Base-by-base conservation (phyloP, 2,888 invertebrate species). In the Euspilapteryx auroguttella region DNA sequence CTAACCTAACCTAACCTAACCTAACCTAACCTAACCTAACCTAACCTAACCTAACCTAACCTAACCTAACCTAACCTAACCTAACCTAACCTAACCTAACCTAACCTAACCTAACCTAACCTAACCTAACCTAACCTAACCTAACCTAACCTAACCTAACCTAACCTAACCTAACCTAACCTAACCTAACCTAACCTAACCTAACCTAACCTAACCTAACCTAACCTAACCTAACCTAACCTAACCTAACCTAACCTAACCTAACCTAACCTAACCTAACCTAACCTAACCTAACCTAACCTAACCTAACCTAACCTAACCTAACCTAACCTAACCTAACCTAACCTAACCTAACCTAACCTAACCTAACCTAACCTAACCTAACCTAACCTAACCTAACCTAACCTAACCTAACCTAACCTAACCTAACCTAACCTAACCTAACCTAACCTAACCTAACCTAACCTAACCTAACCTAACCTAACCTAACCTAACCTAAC, bases 211-310 rank as follows among this genome's bases (percentile, higher is more conserved):
- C 35, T 35, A 35, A 34, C 36, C 34, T 34, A 32, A 29, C 36
- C 34, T 34, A 29, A 34, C 34, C 35, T 32, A 35, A 35, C 35
- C 37, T 37, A 34, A 34, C 36, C 37, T 36, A 37, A 39, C 35
- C 35, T 35, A 36, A 37, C 36, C 36, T 33, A 37, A 35, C 35
- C 35, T 34, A 29, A 32, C 29, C 32, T 29, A 32, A 32, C 32
- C 32, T 32, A 32, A 32, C 29, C 29, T 29, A 32, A 32, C 32
- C 32, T 32, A 32, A 32, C 32, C 32, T 32, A 32, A 32, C 32
- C 32, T 32, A 32, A 32, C 32, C 26, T 29, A 32, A 29, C 32
- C 32, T 32, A 32, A 32, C 32, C 32, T 32, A 32, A 32, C 32
- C 32, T 32, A 32, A 32, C 32, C 32, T 32, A 32, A 32, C 32